These are phyloP conservation scores for Marronus borbonicus DNA, from an alignment of 2,888 invertebrate species.

Conservation along the genomic window DNA sequence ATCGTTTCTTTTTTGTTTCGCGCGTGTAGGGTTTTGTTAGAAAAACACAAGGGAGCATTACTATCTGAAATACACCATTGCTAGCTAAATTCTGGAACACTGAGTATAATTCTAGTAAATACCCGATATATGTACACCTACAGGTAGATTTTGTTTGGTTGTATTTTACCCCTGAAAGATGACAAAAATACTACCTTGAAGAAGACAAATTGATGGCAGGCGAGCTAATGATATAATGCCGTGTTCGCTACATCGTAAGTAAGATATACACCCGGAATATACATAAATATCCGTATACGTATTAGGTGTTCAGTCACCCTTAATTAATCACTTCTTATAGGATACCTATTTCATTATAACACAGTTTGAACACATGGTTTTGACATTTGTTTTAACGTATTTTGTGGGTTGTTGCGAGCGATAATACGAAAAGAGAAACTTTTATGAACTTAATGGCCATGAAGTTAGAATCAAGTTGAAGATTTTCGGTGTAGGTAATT, in stretches of 20 bases:
- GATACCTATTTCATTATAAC: background rate
- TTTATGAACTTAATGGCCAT: too few species aligned
- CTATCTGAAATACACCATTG: too few species aligned
- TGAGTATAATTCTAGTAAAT: too few species aligned
- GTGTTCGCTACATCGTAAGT: slow-evolving; percentile 12
- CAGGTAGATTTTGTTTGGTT: background rate
- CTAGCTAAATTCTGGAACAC: too few species aligned
- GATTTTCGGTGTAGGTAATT: too few species aligned
- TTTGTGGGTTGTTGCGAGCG: background rate
- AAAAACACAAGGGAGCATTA: too few species aligned
- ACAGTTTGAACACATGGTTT: background rate
- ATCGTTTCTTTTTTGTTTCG: too few species aligned
- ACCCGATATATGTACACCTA: background rate
- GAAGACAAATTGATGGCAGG: slow-evolving; percentile 28
- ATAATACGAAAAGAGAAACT: too few species aligned
- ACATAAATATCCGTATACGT: slow-evolving; percentile 11
- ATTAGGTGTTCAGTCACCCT: background rate
- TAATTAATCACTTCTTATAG: slow-evolving; percentile 11
- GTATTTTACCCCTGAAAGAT: background rate
- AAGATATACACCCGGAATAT: slow-evolving; percentile 11
- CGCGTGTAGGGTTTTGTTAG: too few species aligned
- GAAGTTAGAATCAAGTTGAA: too few species aligned
- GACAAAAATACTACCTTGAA: slow-evolving; percentile 24
- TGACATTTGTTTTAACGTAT: background rate
- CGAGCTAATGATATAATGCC: slow-evolving; percentile 25